Evolutionary conservation across 2,113 vertebrate species (phyloP), one percentile per base, ranked within the genome.

Genomic region (Xyrauchen texanus): DNA sequence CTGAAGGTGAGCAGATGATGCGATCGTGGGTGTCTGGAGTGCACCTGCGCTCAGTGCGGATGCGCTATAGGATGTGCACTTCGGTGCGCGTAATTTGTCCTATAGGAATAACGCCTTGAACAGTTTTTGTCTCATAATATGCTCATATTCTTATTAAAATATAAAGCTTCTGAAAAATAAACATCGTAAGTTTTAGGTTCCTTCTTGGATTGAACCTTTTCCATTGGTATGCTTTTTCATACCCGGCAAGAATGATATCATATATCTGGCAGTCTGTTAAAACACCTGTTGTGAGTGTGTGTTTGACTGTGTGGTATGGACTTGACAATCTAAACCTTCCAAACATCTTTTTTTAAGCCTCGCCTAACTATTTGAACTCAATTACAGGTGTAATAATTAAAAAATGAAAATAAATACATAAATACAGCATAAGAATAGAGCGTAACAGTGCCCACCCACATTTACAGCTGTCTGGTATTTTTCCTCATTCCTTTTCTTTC

Each of bases 1-100:
- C 93, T 99, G 88, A 99, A 98, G 96, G 97, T 98, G 95, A 94
- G 92, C 78, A 78, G 74, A 92, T 91, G 88, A 90, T 34, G 21
- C 21, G 87, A 80, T 91, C 89, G 90, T 89, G 88, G 88, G 79
- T 85, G 87, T 90, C 83, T 71, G 64, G 84, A 85, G 86, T 80
- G 71, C 89, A 90, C 88, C 88, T 84, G 85, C 84, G 83, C 84
- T 86, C 87, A 83, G 3, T 72, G 78, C 86, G 85, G 85, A 88
- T 89, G 52, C 34, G 34, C 52, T n/a, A n/a, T n/a, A 5, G 55
- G 12, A 45, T 57, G 12, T 57, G 34, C 68, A 8, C n/a, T n/a
- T n/a, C n/a, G n/a, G n/a, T n/a, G n/a, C n/a, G n/a, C n/a, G 57
- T 58, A 7, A 10, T 71, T 45, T 13, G 13, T 53, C 51, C 51